Conservation (phyloP, 2,888 invertebrate species). For the Cyclophora punctaria region DNA sequence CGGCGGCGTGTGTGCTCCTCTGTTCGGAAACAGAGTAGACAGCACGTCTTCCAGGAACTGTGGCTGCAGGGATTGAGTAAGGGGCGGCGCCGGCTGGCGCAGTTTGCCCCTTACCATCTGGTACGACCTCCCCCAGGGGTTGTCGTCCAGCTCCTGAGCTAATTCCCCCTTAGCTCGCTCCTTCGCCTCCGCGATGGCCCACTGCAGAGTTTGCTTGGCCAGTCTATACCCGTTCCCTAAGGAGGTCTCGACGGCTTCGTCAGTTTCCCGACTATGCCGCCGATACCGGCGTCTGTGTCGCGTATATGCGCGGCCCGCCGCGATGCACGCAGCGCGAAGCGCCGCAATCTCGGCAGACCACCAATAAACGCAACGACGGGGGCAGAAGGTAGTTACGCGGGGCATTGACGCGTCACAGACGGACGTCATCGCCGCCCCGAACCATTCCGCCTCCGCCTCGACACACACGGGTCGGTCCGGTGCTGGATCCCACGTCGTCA, state of each 20-base stretch:
- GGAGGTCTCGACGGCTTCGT: background rate
- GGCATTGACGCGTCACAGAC: background rate
- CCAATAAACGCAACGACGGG: no score
- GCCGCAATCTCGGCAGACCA: background rate
- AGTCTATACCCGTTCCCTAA: background rate
- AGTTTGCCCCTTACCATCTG: conserved; percentile 2
- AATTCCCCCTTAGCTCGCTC: background rate
- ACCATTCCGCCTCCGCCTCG: background rate
- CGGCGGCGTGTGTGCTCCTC: background rate
- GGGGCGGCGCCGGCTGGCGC: conserved; percentile 3
- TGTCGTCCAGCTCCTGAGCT: conserved; percentile 1
- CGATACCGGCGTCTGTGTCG: background rate
- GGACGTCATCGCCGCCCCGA: background rate
- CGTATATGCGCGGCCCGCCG: background rate
- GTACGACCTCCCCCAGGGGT: conserved; percentile 1
- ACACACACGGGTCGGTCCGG: background rate
- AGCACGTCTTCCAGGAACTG: conserved; percentile 1
- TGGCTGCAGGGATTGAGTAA: conserved; percentile 2
- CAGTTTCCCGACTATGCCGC: background rate
- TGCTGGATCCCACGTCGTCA: conserved; percentile 5
- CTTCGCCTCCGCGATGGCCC: background rate
- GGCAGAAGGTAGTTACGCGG: no score
- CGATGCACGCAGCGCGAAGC: background rate
- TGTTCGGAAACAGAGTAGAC: conserved; percentile 2
- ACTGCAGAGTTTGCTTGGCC: background rate